Conservation (phyloP, 2,888 invertebrate genomes). For the Caenorhabditis panamensis region DNA sequence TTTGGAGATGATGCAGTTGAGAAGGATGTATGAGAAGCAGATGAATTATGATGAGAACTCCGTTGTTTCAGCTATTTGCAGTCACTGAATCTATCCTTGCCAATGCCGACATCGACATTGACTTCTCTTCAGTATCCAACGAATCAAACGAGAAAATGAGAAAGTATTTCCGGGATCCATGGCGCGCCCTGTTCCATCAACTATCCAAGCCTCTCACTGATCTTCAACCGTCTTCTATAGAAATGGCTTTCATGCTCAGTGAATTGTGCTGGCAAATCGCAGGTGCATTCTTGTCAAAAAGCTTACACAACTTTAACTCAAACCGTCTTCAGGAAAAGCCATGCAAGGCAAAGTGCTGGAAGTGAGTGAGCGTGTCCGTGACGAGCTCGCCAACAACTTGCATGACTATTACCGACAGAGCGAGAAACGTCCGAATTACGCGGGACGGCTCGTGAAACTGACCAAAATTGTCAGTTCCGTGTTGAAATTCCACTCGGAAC, state of each 20-base stretch:
- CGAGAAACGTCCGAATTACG: constrained; percentile 51
- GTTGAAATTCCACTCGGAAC: constrained; percentile 58
- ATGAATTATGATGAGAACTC: background rate
- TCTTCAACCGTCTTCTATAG: constrained; percentile 31
- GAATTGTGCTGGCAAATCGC: constrained; percentile 60
- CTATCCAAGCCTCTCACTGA: constrained; percentile 41
- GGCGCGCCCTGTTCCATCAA: constrained; percentile 28
- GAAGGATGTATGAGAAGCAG: constrained; percentile 4
- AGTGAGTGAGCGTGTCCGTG: constrained; percentile 41
- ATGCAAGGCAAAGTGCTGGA: constrained; percentile 49
- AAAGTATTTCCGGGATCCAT: constrained; percentile 43
- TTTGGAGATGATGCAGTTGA: constrained; percentile 18
- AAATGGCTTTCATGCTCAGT: constrained; percentile 59
- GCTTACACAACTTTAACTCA: no score
- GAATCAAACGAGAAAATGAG: constrained; percentile 31
- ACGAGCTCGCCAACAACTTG: constrained; percentile 53
- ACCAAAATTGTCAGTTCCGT: constrained; percentile 63
- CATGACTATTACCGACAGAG: constrained; percentile 50
- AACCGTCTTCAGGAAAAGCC: constrained; percentile 22
- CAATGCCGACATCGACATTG: constrained; percentile 6
- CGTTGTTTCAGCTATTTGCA: constrained; percentile 31
- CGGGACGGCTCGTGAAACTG: constrained; percentile 60
- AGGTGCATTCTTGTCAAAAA: no score
- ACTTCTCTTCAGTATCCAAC: constrained; percentile 49
- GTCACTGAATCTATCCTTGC: background rate